A percentile compares a stretch with the other conserved stretches of the same genome.
Evolutionary conservation across 2,113 vertebrate species (phyloP).

Genomic region (Peromyscus californicus): DNA sequence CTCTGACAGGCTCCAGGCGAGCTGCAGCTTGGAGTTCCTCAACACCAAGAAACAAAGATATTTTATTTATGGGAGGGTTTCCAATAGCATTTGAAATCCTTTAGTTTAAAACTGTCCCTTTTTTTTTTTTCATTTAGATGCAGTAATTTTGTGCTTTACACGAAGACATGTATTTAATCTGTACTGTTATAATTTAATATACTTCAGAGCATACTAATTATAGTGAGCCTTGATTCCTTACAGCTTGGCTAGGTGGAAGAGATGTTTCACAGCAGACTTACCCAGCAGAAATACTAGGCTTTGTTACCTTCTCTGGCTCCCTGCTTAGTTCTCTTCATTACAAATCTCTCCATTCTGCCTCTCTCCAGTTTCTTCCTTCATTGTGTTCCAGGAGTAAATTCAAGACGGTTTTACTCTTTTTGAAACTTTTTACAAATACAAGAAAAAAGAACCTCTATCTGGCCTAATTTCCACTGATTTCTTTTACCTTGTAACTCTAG

Average conservation of each 20-base stretch:
- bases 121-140: constrained; percentile 59
- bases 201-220: constrained; percentile 74
- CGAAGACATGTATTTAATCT: constrained; percentile 67
- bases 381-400: constrained; percentile 51
- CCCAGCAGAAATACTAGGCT: constrained; percentile 36
- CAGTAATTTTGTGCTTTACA: constrained; percentile 68
- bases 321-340: constrained; percentile 1
- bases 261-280: constrained; percentile 36
- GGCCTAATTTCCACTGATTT: constrained; percentile 66
- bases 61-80: constrained; percentile 75
- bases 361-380: constrained; percentile 41
- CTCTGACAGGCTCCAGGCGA: constrained; percentile 76
- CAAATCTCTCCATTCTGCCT: background rate
- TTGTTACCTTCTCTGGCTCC: background rate
- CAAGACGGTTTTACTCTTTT: constrained; percentile 71
- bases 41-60: constrained; percentile 71
- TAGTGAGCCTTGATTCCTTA: constrained; percentile 64
- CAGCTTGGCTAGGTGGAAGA: constrained; percentile 6
- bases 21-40: constrained; percentile 74
- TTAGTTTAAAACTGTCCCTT: constrained; percentile 63
- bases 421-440: constrained; percentile 74
- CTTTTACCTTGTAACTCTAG: constrained; percentile 65
- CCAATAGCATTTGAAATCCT: constrained; percentile 65
- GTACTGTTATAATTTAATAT: constrained; percentile 75
- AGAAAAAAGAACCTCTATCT: constrained; percentile 61